These are phyloP conservation scores for Cyprinodon tularosa DNA, from an alignment of 2,113 vertebrate species.

Conservation along the genomic window DNA sequence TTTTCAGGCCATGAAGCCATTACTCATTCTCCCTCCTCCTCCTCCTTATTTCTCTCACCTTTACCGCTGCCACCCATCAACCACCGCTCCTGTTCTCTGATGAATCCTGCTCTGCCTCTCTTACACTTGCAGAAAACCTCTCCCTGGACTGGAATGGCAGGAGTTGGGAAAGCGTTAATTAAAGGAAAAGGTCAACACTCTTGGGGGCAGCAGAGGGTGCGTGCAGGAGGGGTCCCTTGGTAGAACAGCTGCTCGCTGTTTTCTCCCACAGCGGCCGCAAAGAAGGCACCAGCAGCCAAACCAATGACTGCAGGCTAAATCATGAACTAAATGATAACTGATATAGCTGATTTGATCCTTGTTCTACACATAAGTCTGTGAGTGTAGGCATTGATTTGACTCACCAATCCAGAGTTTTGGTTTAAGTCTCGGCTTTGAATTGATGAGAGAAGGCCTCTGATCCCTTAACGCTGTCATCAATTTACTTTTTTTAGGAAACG, in stretches of 20 bases:
- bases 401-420: slow-evolving; percentile 70
- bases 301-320: slow-evolving; percentile 41
- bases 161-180: slow-evolving; percentile 78
- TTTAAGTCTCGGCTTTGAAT: slow-evolving; percentile 59
- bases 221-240: slow-evolving; percentile 65
- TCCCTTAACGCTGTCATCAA: slow-evolving; percentile 69
- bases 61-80: slow-evolving; percentile 52
- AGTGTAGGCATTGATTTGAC: slow-evolving; percentile 53
- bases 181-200: slow-evolving; percentile 83
- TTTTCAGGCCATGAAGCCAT: slow-evolving; percentile 72
- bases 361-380: slow-evolving; percentile 48
- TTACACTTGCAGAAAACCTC: slow-evolving; percentile 74
- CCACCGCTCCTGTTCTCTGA: slow-evolving; percentile 54
- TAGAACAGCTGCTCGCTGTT: slow-evolving; percentile 73
- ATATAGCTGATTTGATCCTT: slow-evolving; percentile 63
- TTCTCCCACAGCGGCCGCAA: slow-evolving; percentile 53
- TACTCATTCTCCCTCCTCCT: slow-evolving; percentile 73
- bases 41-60: slow-evolving; percentile 58
- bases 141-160: slow-evolving; percentile 67
- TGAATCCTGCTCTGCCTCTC: slow-evolving; percentile 51
- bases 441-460: slow-evolving; percentile 76
- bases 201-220: slow-evolving; percentile 62
- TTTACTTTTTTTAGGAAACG: slow-evolving; percentile 63
- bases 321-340: slow-evolving; percentile 56
- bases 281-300: slow-evolving; percentile 39